Evolutionary conservation across 2,888 invertebrate species (phyloP), one percentile per base, ranked within the genome.

Genomic region (Drosophila villosipedis): DNA sequence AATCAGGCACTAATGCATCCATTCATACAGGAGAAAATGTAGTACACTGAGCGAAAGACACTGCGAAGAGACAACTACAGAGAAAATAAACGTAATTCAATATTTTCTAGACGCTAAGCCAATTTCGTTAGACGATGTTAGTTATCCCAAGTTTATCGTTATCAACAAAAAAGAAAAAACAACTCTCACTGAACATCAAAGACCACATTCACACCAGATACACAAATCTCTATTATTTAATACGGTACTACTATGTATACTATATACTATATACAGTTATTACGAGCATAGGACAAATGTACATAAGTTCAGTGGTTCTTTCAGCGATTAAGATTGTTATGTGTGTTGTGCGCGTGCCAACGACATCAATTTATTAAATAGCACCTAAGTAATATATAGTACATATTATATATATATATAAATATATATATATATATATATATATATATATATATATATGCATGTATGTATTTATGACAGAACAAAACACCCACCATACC

Each of bases 1-100:
- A 98, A 98, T 94, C 98, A 98, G 92, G 98, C 98, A 47, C 95
- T 99, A 62, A 96, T 97, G 30, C 99, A 99, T 94, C 96, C 98
- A 0, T 99, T 99, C 94, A 98, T 99, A 91, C 97, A 97, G 94
- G 99, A 99, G 92, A 98, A 97, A 94, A 97, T 97, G 92, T 96
- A 94, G 84, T 73, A 59, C 28, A 71, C 50, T 47, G 9, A 68
- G 47, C 37, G 52, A 66, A 31, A 43, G 30, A 30, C n/a, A 12
- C 10, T 41, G 19, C 22, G 10, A 28, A 37, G 55, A 28, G 39
- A 57, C n/a, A 39, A 57, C 30, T 10, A n/a, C 41, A n/a, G 41
- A 57, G 41, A 49, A 62, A 65, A 78, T 73, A 78, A 82, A 86
- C 76, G 89, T 90, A 89, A 90, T 82, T 83, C 69, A 78, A 67